These are phyloP conservation scores for Tenthredo scrophulariae DNA, from an alignment of 2,888 invertebrate genomes.

Conservation along the genomic window DNA sequence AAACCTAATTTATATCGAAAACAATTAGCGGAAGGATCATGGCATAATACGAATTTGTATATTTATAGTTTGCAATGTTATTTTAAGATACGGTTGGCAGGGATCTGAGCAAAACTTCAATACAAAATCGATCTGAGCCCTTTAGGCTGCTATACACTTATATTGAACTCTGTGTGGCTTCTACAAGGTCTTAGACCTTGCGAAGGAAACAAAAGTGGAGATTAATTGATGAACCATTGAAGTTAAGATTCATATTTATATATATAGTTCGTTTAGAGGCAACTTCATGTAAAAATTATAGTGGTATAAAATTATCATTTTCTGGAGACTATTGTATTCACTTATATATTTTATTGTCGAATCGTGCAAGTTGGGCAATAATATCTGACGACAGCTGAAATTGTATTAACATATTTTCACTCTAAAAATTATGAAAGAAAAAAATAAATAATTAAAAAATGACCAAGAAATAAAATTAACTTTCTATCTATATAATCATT, in stretches of 20 bases:
- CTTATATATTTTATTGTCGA: not conserved
- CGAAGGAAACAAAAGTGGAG: not conserved
- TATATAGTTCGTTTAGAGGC: not conserved
- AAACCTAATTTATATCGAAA: conserved; percentile 72
- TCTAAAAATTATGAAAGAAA: not conserved
- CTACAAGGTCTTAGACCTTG: too few species aligned
- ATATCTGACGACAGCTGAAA: not conserved
- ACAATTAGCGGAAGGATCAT: conserved; percentile 64
- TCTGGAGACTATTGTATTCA: not conserved
- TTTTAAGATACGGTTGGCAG: conserved; percentile 9
- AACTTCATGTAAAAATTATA: not conserved
- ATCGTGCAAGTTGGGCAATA: conserved; percentile 3
- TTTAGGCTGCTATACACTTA: not conserved
- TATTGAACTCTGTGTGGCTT: conserved; percentile 5
- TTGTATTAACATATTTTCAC: not conserved
- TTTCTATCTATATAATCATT: not conserved
- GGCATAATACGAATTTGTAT: conserved; percentile 47
- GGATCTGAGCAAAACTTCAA: not conserved
- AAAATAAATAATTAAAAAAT: not conserved
- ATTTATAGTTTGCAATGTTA: not conserved
- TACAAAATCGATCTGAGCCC: not conserved
- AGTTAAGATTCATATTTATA: not conserved
- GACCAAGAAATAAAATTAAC: conserved; percentile 25
- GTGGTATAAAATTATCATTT: not conserved
- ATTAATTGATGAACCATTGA: not conserved